Percentiles rank a stretch among this genome's conserved stretches.
phyloP scores from a whole-genome alignment of 2,113 vertebrate genomes.

The Cebus imitator region DNA sequence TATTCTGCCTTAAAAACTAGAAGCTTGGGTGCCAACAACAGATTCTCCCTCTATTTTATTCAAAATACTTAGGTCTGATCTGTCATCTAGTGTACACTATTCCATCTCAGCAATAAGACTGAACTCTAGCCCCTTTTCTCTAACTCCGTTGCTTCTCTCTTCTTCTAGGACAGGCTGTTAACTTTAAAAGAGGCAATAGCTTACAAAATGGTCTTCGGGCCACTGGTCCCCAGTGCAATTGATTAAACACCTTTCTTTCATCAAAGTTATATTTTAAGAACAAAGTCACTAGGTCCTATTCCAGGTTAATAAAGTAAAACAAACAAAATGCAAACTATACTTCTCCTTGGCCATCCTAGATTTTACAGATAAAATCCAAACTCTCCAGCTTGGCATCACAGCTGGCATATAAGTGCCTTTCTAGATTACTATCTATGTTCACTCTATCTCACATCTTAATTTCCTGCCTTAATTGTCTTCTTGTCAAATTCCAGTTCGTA shows the following conservation, averaged over 20 bases:
- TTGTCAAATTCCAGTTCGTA: not conserved
- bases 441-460: not conserved
- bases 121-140: not conserved
- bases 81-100: not conserved
- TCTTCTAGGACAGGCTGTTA: not conserved
- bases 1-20: not conserved
- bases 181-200: not conserved
- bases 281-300: not conserved
- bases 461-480: not conserved
- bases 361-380: not conserved
- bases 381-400: not conserved
- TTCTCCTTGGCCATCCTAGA: not conserved
- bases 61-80: not conserved
- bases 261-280: not conserved
- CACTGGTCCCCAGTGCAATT: not conserved
- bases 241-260: not conserved
- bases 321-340: not conserved
- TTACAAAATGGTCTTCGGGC: not conserved
- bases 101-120: not conserved
- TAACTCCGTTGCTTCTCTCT: not conserved
- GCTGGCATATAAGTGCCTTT: not conserved
- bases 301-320: constrained; percentile 5
- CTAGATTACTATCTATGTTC: not conserved
- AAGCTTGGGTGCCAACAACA: not conserved
- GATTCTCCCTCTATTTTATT: not conserved